Evolutionary conservation across 2,797 vertebrate genomes (phyloP), one percentile per base, ranked within the genome.

Genomic region (Gallinago nigripennis): DNA sequence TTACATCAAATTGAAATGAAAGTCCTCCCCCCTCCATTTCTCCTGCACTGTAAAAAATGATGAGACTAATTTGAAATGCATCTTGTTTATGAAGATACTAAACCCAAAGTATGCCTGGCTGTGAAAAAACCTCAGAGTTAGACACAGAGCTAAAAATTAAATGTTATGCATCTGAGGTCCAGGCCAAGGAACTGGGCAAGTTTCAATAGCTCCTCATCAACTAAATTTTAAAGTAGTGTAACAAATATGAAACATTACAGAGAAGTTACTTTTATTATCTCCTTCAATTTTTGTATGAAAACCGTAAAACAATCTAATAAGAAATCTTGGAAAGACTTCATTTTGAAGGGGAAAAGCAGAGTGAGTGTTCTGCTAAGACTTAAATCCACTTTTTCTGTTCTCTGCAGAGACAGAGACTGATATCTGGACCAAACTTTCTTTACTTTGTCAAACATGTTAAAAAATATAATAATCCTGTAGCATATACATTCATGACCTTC

Each of bases 31-130:
- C 0, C 4, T 50, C 50, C 1, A 0, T 79, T 95, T 65, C 23
- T 81, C 15, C 46, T 3, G 0, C 33, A 35, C 9, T 65, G n/a
- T 72, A 64, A 92, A 86, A 83, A 90, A 61, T 27, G 6, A 60
- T 93, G 37, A 61, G 37, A 65, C 37, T 83, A 82, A 88, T 88
- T 86, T 75, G 66, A 90, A 95, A 82, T 68, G 33, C 12, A 72
- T 84, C 50, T 78, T 93, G 41, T 90, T 96, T 90, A 86, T 86
- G 60, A 81, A 86, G 48, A 71, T 64, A 64, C 19, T 71, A 86
- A 95, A 57, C 50, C 31, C 33, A 60, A 65, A 90, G 28, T 68
- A 81, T 61, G 57, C 43, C n/a, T 95, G 70, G 41, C 43, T 95
- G 66, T 77, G 63, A 58, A 94, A 78, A 86, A 77, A 50, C 1